A percentile compares a stretch with the other conserved stretches of the same genome.
These are phyloP conservation scores for Hypanus sabinus DNA, from an alignment of 2,113 vertebrate genomes.

Conservation along the genomic window DNA sequence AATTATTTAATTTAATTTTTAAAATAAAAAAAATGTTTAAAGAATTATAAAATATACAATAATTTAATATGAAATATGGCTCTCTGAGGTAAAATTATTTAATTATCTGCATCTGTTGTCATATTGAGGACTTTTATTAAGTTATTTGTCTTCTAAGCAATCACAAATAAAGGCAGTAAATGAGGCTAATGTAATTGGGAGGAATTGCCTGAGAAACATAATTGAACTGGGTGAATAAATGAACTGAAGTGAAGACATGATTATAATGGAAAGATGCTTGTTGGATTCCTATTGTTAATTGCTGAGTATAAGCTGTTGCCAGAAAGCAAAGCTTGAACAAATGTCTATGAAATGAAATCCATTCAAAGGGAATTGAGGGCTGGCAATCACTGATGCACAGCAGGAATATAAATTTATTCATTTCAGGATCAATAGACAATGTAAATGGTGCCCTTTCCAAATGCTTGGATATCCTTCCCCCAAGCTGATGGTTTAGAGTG, in stretches of 20 bases:
- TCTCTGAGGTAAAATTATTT: neutral
- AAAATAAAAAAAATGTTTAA: neutral
- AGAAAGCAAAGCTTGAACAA: neutral
- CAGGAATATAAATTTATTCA: neutral
- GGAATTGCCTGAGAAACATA: neutral
- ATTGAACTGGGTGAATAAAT: conserved; percentile 25
- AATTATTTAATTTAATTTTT: neutral
- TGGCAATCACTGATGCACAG: neutral
- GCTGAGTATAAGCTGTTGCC: neutral
- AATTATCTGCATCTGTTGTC: neutral
- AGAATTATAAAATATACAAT: neutral
- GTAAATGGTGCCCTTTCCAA: neutral
- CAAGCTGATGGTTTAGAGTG: neutral
- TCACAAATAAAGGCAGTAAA: conserved; percentile 13
- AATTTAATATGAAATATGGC: neutral
- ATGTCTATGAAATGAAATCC: neutral
- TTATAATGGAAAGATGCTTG: neutral
- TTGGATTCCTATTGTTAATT: neutral
- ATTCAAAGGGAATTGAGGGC: neutral
- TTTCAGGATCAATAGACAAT: neutral
- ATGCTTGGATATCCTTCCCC: neutral
- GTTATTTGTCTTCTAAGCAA: conserved; percentile 5
- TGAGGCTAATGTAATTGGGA: conserved; percentile 3
- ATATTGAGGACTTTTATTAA: neutral
- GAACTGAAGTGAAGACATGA: neutral